Base-by-base conservation (phyloP, 2,888 invertebrate genomes). In the Erannis defoliaria region DNA sequence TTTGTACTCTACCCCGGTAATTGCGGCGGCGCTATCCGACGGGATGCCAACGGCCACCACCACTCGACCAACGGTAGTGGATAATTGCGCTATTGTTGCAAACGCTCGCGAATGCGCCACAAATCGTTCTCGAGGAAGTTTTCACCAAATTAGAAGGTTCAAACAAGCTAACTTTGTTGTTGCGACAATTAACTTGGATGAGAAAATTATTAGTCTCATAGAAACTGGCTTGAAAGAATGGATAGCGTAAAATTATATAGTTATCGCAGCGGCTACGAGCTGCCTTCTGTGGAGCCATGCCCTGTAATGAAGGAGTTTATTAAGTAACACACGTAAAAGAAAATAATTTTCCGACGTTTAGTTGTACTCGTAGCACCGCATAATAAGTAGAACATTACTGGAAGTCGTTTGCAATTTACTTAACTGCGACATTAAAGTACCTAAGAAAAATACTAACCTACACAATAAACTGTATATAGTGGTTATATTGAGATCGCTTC, bases 61-160 rank as follows among this genome's bases (percentile, higher is more conserved):
- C 82, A 81, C 84, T 84, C 84, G 77, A 81, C 80, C 83, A 80
- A 81, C 84, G 84, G 86, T 88, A 87, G 85, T 86, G 83, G 85
- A 86, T 90, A 90, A 91, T 91, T 90, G 89, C 88, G 71, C 86
- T 82, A 88, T 91, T 90, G 88, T 90, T 87, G 80, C 81, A 77
- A 78, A 76, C 77, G 77, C 71, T 80, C 70, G 75, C 81, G 76
- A 79, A 78, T 76, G 73, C 72, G 81, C 80, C 74, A 77, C 86
- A 85, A 86, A 85, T 78, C 76, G 81, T 77, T 85, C 86, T 85
- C 84, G 75, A 82, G 83, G 79, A 85, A 84, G 81, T 81, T 78
- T 76, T 78, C 69, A 72, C 79, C 75, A 84, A 87, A 88, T 89
- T 86, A 88, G 82, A 87, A 85, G 85, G 82, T 80, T 81, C 75